phyloP scores from a whole-genome alignment of 30 jellyfish, hydroid and myxozoan genomes.

The Hydractinia echinata region DNA sequence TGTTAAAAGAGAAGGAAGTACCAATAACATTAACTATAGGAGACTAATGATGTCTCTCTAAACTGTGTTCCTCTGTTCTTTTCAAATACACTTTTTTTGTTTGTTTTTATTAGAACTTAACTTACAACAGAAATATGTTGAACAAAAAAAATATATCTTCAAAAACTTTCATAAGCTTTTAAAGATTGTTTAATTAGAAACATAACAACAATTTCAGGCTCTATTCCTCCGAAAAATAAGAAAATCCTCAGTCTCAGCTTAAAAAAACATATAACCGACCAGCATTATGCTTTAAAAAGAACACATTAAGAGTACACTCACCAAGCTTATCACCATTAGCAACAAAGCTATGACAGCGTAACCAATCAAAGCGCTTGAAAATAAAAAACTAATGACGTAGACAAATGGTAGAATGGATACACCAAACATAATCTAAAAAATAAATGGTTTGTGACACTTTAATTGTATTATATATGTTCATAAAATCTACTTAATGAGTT shows the following conservation, averaged over 20 bases:
- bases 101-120: too few species aligned
- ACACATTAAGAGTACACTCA: constrained; percentile 24
- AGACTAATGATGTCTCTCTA: too few species aligned
- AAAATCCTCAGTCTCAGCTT: not conserved
- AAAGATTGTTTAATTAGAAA: not conserved
- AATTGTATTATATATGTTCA: too few species aligned
- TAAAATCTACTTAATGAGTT: too few species aligned
- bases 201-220: not conserved
- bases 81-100: too few species aligned
- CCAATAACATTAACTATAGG: not conserved
- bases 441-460: too few species aligned
- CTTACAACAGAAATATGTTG: not conserved
- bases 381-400: constrained; percentile 56
- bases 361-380: constrained; percentile 71
- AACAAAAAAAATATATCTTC: not conserved
- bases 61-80: too few species aligned
- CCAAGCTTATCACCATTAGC: constrained; percentile 61
- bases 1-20: not conserved
- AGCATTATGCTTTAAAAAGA: too few species aligned
- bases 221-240: not conserved
- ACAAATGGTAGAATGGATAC: constrained; percentile 69
- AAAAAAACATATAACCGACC: too few species aligned
- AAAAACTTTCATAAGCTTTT: not conserved
- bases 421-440: constrained; percentile 70
- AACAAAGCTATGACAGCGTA: constrained; percentile 65